Base-by-base conservation (phyloP, 2,113 vertebrate genomes). In the Abramis brama region DNA sequence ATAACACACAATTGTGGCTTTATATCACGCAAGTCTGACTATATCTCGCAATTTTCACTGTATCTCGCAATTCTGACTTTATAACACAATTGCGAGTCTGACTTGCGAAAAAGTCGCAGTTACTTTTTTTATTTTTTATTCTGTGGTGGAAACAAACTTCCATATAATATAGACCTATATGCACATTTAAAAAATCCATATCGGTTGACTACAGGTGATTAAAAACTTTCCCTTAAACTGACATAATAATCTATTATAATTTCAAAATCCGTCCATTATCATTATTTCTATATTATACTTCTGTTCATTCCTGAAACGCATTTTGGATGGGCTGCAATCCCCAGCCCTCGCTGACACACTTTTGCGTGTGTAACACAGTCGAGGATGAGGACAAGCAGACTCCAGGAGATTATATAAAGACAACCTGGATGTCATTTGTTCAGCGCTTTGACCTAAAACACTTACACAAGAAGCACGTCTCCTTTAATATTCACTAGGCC, bases 381-480 rank as follows among this genome's bases (percentile, higher is more conserved):
- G 9, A 21, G 68, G 68, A 9, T 21, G 6, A 71, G 68, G 33
- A 71, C 68, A 23, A 5, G 68, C 33, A 39, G 68, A 71, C 68
- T 71, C 68, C 68, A 47, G 70, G 33, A 73, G 43, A 75, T 75
- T 75, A 75, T 27, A 50, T 75, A 75, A 75, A 50, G 71, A 47
- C 71, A 47, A 13, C 23, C 71, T 47, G 43, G 43, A 25, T 50
- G 71, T 74, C 43, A 47, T 74, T 74, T 74, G 71, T 74, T 74
- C 39, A 25, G 71, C 6, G 71, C n/a, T 47, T 75, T 75, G 71
- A 75, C 39, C 71, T 75, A 25, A 50, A 75, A 75, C 43, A 47
- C 23, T 45, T 47, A 47, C 43, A 25, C 71, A 47, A 4, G 36
- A 74, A n/a, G n/a, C n/a, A 47, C n/a, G 23, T 50, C 73, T 75